Conservation (phyloP, 2,888 invertebrate species). For the Dyspetes luteomarginatus region DNA sequence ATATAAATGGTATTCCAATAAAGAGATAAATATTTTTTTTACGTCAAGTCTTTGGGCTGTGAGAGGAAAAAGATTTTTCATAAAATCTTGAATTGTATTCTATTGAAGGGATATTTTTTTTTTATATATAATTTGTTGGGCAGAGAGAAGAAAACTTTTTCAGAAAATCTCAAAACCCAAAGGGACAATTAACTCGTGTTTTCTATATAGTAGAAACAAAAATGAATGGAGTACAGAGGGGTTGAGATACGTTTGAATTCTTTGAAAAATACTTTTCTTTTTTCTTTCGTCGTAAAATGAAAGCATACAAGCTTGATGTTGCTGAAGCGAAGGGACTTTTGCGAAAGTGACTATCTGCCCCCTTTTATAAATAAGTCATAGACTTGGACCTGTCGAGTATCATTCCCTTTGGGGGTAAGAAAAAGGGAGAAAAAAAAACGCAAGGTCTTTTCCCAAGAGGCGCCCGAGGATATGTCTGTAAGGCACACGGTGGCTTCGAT, state of each 20-base stretch:
- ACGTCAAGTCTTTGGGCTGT: neutral
- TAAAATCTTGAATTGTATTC: neutral
- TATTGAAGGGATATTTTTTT: neutral
- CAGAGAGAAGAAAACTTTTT: neutral
- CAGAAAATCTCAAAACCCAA: neutral
- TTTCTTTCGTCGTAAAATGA: neutral
- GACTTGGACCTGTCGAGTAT: conserved; percentile 27
- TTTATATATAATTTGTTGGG: neutral
- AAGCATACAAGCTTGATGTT: conserved; percentile 18
- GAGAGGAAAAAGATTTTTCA: neutral
- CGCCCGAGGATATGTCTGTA: conserved; percentile 6
- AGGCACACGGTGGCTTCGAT: conserved; percentile 22
- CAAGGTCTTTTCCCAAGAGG: conserved; percentile 32
- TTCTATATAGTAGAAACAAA: too few species aligned
- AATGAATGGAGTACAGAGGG: too few species aligned
- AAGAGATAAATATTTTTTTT: neutral
- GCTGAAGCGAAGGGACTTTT: conserved; percentile 2
- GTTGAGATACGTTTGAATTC: too few species aligned
- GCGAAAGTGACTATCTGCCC: neutral
- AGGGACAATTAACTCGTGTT: too few species aligned
- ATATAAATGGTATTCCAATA: neutral
- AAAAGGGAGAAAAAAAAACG: conserved; percentile 8
- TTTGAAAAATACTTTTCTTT: neutral
- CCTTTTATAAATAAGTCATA: conserved; percentile 45
- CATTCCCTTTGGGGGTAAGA: neutral